These are phyloP conservation scores for Platyrinchus mystaceus DNA, from an alignment of 2,797 vertebrate species.

Conservation along the genomic window DNA sequence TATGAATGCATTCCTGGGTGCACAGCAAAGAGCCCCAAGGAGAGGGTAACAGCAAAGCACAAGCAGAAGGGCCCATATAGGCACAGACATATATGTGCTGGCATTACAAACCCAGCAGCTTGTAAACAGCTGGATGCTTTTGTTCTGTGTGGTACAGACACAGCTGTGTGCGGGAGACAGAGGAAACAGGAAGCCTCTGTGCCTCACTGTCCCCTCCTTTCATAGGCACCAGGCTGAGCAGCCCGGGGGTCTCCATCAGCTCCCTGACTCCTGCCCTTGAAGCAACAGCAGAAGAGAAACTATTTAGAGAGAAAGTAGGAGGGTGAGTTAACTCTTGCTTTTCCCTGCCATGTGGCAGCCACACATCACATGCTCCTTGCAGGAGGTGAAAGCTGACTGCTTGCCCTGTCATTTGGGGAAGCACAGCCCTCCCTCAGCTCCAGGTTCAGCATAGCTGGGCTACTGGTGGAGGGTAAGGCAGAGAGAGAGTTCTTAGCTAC, in stretches of 20 bases:
- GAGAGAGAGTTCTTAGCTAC: background rate
- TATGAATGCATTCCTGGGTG: background rate
- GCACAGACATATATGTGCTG: background rate
- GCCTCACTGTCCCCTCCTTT: background rate
- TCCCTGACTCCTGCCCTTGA: background rate
- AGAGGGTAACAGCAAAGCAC: background rate
- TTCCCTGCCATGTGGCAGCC: background rate
- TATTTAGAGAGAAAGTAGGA: background rate
- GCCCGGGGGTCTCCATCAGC: background rate
- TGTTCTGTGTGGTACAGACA: background rate
- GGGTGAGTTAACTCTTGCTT: background rate
- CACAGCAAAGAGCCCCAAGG: background rate
- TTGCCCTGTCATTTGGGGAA: background rate
- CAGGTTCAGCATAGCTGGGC: background rate
- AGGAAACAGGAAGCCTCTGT: background rate
- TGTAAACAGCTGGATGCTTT: background rate
- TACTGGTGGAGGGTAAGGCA: background rate
- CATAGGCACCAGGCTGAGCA: background rate
- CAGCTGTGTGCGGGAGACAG: background rate
- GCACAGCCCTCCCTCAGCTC: background rate
- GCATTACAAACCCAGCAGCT: background rate
- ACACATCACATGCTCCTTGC: background rate
- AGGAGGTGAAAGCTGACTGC: background rate
- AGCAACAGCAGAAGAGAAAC: background rate
- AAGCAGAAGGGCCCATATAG: background rate